Percentiles rank a stretch among this genome's conserved stretches.
phyloP scores from a whole-genome alignment of 2,113 vertebrate species.

The Entelurus aequoreus region DNA sequence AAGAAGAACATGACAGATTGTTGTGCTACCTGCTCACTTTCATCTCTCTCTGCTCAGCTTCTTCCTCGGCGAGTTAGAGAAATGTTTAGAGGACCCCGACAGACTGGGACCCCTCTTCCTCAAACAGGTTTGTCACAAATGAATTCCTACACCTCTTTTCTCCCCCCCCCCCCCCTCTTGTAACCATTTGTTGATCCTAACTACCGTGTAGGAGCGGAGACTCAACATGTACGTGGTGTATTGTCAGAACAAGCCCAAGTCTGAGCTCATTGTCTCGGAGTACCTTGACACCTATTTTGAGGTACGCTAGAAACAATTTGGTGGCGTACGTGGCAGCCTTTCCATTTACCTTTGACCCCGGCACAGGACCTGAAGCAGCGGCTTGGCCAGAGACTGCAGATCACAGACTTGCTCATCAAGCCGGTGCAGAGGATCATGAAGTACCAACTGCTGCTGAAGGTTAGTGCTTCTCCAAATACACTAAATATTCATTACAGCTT shows the following conservation, averaged over 20 bases:
- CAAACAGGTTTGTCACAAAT: slow-evolving; percentile 81
- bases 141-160: neutral
- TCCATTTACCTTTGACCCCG: slow-evolving; percentile 5
- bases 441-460: slow-evolving; percentile 97
- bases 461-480: slow-evolving; percentile 28
- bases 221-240: slow-evolving; percentile 98
- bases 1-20: neutral
- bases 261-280: slow-evolving; percentile 95
- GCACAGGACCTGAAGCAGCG: slow-evolving; percentile 89
- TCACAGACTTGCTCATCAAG: slow-evolving; percentile 93
- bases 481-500: too few relatives aligned
- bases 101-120: slow-evolving; percentile 89
- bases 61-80: slow-evolving; percentile 94
- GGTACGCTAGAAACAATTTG: slow-evolving; percentile 65
- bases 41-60: slow-evolving; percentile 71
- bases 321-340: neutral
- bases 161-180: neutral
- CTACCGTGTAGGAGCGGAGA: slow-evolving; percentile 81
- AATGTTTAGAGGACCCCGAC: slow-evolving; percentile 96
- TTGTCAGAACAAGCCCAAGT: slow-evolving; percentile 99
- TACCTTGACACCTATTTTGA: slow-evolving; percentile 98
- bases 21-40: neutral
- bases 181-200: neutral
- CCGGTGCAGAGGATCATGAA: slow-evolving; percentile 98
- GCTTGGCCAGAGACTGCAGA: slow-evolving; percentile 87